phyloP scores from a whole-genome alignment of 1,140 invertebrate species.

The Zaprionus davidi region DNA sequence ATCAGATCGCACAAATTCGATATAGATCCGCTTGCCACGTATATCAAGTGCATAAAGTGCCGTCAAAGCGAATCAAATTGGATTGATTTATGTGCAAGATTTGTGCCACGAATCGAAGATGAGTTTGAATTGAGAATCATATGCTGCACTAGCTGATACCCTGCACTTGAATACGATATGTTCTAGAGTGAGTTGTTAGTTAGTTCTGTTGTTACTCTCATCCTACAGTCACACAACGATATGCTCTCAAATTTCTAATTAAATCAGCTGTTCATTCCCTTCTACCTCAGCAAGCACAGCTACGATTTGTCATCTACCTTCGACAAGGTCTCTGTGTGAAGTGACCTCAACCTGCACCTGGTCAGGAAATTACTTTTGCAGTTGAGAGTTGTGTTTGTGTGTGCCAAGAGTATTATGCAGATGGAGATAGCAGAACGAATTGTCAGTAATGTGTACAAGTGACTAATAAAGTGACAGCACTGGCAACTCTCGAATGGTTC shows the following conservation, averaged over 20 bases:
- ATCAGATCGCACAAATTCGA: conserved; percentile 17
- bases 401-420: not conserved
- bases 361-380: not conserved
- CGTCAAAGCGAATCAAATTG: conserved; percentile 1
- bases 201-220: too few species aligned
- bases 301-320: not conserved
- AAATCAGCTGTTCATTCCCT: not conserved
- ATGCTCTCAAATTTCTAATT: not conserved
- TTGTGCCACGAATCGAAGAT: not conserved
- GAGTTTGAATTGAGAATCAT: not conserved
- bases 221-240: too few species aligned
- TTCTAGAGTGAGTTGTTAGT: too few species aligned
- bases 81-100: not conserved
- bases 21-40: not conserved
- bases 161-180: not conserved
- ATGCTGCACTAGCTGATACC: not conserved
- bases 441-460: not conserved
- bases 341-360: not conserved
- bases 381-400: too few species aligned
- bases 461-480: too few species aligned
- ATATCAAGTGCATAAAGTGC: not conserved
- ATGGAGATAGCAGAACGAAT: not conserved
- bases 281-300: not conserved
- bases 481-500: not conserved
- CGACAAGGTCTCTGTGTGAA: not conserved